phyloP scores from a whole-genome alignment of 2,113 vertebrate genomes.

The Murina feae region DNA sequence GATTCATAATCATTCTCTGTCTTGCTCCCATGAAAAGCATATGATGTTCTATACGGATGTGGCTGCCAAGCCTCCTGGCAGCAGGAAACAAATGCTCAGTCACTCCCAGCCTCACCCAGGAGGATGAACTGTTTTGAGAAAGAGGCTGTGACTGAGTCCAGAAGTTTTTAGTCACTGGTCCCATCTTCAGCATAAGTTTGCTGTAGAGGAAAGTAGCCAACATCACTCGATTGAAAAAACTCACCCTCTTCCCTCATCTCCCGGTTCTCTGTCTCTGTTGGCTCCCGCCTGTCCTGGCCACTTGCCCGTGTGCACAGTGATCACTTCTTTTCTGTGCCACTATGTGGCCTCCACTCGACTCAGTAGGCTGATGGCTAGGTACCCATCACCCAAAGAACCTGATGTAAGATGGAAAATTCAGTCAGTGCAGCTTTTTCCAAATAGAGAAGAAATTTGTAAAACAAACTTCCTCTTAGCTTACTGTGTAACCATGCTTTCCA shows the following conservation, averaged over 20 bases:
- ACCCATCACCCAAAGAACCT: background rate
- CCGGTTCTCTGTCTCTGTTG: background rate
- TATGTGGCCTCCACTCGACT: too few relatives aligned
- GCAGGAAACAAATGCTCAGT: background rate
- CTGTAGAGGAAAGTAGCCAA: background rate
- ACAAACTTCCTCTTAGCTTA: background rate
- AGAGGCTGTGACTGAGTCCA: background rate
- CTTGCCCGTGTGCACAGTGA: rapidly evolving
- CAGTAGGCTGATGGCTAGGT: background rate
- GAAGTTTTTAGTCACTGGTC: background rate
- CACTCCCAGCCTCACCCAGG: background rate
- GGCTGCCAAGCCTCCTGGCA: conserved; percentile 1
- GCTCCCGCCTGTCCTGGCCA: background rate
- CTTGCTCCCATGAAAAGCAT: background rate
- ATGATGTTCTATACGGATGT: background rate
- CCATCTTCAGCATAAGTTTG: background rate
- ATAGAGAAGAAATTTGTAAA: background rate
- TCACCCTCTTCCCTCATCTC: background rate
- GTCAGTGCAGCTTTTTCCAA: background rate
- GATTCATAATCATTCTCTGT: background rate
- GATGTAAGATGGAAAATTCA: background rate
- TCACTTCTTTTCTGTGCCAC: rapidly evolving
- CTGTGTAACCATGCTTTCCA: background rate
- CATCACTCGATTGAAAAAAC: background rate
- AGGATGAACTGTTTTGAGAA: background rate